phyloP scores from a whole-genome alignment of 2,113 vertebrate species.

The Tricholaema leucomelas region DNA sequence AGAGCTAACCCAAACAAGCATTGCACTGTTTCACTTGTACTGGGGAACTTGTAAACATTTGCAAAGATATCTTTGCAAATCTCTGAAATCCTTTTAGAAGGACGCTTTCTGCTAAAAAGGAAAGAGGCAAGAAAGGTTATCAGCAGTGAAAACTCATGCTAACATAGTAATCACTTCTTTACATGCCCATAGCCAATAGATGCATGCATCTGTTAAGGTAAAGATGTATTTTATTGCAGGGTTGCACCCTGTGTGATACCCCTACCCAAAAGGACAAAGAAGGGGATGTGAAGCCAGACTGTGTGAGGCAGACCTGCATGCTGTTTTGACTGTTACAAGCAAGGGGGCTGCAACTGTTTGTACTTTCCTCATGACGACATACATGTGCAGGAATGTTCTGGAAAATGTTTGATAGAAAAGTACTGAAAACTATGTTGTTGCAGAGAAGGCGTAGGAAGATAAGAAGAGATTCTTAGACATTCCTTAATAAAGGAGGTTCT shows the following conservation, averaged over 20 bases:
- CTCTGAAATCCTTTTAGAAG: background rate
- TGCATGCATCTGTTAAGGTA: background rate
- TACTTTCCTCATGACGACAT: background rate
- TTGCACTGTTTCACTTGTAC: background rate
- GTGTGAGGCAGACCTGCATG: rapidly evolving
- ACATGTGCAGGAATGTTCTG: background rate
- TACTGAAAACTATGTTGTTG: background rate
- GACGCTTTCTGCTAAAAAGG: background rate
- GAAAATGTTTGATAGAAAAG: background rate
- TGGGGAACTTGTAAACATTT: background rate
- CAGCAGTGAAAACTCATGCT: background rate
- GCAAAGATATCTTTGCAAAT: background rate
- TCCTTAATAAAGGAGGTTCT: background rate
- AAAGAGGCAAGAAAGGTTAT: background rate
- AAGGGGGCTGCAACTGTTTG: background rate
- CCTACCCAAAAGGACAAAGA: background rate
- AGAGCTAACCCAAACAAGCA: background rate
- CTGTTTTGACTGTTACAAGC: background rate
- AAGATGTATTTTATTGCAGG: background rate
- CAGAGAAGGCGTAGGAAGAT: background rate
- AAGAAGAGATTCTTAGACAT: background rate
- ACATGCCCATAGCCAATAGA: background rate
- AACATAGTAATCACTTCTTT: background rate
- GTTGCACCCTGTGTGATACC: background rate
- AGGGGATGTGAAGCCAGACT: background rate